Base-by-base conservation (phyloP, 2,888 invertebrate genomes). In the Caprella mutica region DNA sequence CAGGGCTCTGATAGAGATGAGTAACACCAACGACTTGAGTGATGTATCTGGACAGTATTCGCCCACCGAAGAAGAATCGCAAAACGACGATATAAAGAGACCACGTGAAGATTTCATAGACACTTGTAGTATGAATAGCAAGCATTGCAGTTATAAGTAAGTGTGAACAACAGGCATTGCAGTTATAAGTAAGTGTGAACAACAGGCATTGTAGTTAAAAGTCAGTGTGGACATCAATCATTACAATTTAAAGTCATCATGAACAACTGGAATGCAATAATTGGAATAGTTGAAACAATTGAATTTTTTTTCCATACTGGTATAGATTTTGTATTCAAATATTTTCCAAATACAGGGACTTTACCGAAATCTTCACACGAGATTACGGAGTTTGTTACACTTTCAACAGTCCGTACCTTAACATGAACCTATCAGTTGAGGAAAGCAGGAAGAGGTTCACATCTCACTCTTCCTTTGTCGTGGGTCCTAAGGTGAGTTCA, bases 51-150 rank as follows among this genome's bases (percentile, higher is more conserved):
- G 29, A 17, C 48, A 21, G 29, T 48, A 21, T 30, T n/a, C 14
- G 29, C 48, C 48, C 5, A 5, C n/a, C 14, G 12, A 30, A 5
- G 48, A 48, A 17, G 29, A 30, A 2, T n/a, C n/a, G n/a, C n/a
- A n/a, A n/a, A n/a, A n/a, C n/a, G n/a, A n/a, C n/a, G n/a, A n/a
- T n/a, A n/a, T n/a, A n/a, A n/a, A n/a, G n/a, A n/a, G n/a, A n/a
- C n/a, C n/a, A n/a, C n/a, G n/a, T n/a, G n/a, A n/a, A n/a, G 30
- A 48, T 17, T 48, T 48, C 48, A 48, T 48, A 8, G 17, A 48
- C n/a, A 5, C 30, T 19, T 48, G 48, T 30, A 48, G 48, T 30
- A 30, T 48, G 5, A 30, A 48, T 30, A 26, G 5, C n/a, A 21
- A 17, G 14, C 48, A 48, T 21, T 48, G 48, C 48, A 30, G 14